phyloP scores from a whole-genome alignment of 2,797 vertebrate genomes.

The Protosalanx chinensis region DNA sequence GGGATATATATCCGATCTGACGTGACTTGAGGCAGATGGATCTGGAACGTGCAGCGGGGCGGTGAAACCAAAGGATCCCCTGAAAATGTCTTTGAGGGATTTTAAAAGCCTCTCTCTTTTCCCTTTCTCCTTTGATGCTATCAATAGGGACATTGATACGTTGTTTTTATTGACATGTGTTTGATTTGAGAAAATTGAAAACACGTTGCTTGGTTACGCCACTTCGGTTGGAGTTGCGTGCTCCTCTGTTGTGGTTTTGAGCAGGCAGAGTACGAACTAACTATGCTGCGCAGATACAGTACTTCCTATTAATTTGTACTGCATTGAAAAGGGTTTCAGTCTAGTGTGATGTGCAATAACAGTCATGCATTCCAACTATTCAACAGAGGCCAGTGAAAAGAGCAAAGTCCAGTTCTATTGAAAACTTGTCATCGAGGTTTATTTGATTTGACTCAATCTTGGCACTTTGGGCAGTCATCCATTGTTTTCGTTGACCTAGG shows the following conservation, averaged over 20 bases:
- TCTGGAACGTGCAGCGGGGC: conserved; percentile 77
- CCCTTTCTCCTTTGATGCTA: conserved; percentile 33
- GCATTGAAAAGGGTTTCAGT: background rate
- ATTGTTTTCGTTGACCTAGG: background rate
- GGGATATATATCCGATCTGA: conserved; percentile 82
- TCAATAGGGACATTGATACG: conserved; percentile 46
- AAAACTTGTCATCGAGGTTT: background rate
- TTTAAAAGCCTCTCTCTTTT: conserved; percentile 31
- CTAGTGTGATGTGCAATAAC: conserved; percentile 4
- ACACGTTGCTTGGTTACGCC: conserved; percentile 48
- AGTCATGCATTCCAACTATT: background rate
- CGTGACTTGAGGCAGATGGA: conserved; percentile 81
- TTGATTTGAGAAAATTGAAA: conserved; percentile 57
- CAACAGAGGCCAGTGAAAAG: too few relatives aligned
- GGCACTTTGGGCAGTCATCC: background rate
- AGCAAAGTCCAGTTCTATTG: background rate
- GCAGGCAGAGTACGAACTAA: conserved; percentile 7
- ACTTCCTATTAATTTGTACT: background rate
- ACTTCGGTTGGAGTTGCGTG: conserved; percentile 19
- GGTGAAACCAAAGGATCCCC: conserved; percentile 53
- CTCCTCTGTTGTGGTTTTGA: conserved; percentile 28
- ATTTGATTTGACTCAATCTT: background rate
- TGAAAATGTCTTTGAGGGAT: conserved; percentile 31
- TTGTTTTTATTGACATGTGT: conserved; percentile 50
- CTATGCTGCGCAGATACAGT: background rate